Evolutionary conservation across 2,888 invertebrate genomes (phyloP).

Genomic region (Petrolisthes manimaculis): DNA sequence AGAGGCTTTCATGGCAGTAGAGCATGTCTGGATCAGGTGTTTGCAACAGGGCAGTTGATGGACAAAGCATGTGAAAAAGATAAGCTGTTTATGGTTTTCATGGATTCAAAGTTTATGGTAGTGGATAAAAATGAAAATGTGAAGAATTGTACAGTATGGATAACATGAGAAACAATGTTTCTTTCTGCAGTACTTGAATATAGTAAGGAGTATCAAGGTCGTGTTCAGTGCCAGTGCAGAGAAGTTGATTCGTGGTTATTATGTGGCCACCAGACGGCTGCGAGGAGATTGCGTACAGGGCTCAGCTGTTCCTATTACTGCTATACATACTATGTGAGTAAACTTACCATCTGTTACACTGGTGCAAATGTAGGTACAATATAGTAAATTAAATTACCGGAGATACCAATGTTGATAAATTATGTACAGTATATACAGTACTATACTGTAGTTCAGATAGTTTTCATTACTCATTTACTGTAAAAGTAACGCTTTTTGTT

Average conservation of each 20-base stretch:
- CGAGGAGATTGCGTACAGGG: slow-evolving; percentile 69
- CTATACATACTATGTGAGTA: slow-evolving; percentile 68
- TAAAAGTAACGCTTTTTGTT: no score
- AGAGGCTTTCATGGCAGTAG: no score
- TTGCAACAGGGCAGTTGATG: no score
- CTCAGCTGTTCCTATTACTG: slow-evolving; percentile 67
- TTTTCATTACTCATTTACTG: no score
- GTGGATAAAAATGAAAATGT: no score
- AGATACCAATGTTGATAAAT: background rate
- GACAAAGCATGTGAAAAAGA: background rate
- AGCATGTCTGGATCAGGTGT: no score
- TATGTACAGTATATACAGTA: background rate
- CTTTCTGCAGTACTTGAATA: slow-evolving; percentile 58
- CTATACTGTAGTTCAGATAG: no score
- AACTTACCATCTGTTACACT: background rate
- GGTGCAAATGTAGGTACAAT: background rate
- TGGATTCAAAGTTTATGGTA: background rate
- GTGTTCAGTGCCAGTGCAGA: slow-evolving; percentile 68
- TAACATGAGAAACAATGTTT: no score
- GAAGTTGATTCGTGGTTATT: slow-evolving; percentile 72
- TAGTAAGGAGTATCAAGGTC: slow-evolving; percentile 66
- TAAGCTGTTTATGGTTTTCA: background rate
- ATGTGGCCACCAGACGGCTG: slow-evolving; percentile 70
- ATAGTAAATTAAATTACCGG: background rate
- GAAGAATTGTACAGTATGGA: no score